A percentile compares a stretch with the other conserved stretches of the same genome.
Conservation (phyloP, 2,797 vertebrate genomes). For the Clangula hyemalis region DNA sequence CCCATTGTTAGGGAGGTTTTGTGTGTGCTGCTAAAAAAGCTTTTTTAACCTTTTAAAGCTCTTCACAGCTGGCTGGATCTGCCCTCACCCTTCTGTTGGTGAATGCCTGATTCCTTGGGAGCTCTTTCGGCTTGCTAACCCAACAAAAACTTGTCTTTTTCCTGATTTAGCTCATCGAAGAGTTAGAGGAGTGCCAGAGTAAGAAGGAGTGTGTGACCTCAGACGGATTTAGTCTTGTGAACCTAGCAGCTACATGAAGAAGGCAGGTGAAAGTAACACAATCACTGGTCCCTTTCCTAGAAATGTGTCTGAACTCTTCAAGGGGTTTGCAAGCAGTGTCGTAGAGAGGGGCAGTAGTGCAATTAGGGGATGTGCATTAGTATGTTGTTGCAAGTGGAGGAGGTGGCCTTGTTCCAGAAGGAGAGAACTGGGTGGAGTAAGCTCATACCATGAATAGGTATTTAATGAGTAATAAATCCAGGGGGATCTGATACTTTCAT, state of each 20-base stretch:
- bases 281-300: not conserved
- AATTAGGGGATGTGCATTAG: not conserved
- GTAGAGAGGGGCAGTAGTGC: not conserved
- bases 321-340: not conserved
- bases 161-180: not conserved
- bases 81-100: not conserved
- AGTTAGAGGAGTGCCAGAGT: not conserved
- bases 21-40: not conserved
- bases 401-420: not conserved
- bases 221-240: not conserved
- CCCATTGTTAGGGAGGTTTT: accelerated
- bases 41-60: not conserved
- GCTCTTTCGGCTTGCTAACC: not conserved
- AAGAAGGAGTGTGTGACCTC: not conserved
- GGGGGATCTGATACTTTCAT: not conserved
- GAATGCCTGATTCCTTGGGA: not conserved
- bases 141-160: not conserved
- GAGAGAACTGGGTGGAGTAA: not conserved
- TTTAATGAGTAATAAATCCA: not conserved
- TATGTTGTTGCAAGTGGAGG: not conserved
- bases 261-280: not conserved
- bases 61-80: slow-evolving; percentile 9
- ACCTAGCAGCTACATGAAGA: not conserved
- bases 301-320: not conserved
- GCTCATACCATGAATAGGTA: not conserved